Percentiles rank a stretch among this genome's conserved stretches.
Conservation (phyloP, 2,888 invertebrate species). For the Apocheima hispidaria region DNA sequence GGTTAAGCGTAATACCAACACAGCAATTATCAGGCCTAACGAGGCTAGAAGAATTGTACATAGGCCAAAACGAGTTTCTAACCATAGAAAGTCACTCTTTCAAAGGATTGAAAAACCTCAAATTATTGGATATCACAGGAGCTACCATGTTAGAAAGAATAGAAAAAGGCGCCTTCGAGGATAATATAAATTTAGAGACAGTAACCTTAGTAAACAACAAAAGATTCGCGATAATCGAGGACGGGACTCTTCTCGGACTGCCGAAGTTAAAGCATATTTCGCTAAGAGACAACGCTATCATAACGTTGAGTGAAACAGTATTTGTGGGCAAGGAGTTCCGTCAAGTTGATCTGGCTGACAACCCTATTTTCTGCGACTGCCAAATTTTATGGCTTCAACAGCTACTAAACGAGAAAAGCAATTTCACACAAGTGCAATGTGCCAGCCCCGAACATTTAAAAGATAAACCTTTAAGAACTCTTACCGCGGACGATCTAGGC, state of each 20-base stretch:
- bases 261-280: conserved; percentile 92
- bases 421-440: conserved; percentile 91
- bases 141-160: conserved; percentile 90
- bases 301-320: conserved; percentile 91
- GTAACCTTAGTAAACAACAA: conserved; percentile 92
- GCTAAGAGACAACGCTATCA: conserved; percentile 92
- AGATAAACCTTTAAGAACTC: conserved; percentile 88
- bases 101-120: conserved; percentile 91
- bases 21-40: conserved; percentile 89
- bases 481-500: conserved; percentile 92
- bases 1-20: conserved; percentile 91
- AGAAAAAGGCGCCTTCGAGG: conserved; percentile 91
- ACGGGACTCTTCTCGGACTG: conserved; percentile 91
- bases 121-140: conserved; percentile 92
- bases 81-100: conserved; percentile 90
- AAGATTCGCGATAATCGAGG: conserved; percentile 89
- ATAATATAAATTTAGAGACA: conserved; percentile 93
- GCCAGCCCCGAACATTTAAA: conserved; percentile 90
- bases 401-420: conserved; percentile 88
- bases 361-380: conserved; percentile 93
- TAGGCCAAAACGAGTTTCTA: conserved; percentile 94
- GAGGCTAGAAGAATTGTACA: conserved; percentile 91
- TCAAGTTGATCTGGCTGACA: conserved; percentile 92
- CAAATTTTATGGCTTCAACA: conserved; percentile 92
- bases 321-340: conserved; percentile 92